Evolutionary conservation across 2,888 invertebrate species (phyloP).

Genomic region (Yponomeuta plumbellus): DNA sequence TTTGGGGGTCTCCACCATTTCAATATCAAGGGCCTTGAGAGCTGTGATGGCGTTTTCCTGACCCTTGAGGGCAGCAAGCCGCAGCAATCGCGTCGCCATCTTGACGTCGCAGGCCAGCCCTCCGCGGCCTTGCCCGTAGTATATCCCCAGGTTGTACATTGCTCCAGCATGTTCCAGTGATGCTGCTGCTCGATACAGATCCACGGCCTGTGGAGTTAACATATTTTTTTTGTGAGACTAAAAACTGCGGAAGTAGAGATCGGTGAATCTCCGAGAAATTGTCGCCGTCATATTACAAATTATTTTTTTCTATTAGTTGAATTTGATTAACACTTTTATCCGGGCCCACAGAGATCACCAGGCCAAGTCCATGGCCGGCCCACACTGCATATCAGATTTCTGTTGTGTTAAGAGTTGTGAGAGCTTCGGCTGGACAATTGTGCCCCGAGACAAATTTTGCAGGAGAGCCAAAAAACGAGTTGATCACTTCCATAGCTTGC

Average conservation of each 20-base stretch:
- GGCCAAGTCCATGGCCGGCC: too few species aligned
- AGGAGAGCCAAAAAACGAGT: too few species aligned
- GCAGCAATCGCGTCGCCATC: conserved; percentile 70
- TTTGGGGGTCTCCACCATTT: conserved; percentile 31
- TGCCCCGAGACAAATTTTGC: too few species aligned
- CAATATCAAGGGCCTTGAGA: conserved; percentile 50
- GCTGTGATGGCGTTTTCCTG: conserved; percentile 76
- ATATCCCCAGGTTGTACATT: conserved; percentile 82
- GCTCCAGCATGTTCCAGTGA: conserved; percentile 79
- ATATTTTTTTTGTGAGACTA: background rate
- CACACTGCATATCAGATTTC: too few species aligned
- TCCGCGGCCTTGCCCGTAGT: conserved; percentile 80
- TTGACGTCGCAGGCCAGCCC: conserved; percentile 67
- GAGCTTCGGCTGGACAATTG: too few species aligned
- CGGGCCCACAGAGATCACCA: too few species aligned
- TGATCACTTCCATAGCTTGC: too few species aligned
- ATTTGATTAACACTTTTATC: too few species aligned
- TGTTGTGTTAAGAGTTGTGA: too few species aligned
- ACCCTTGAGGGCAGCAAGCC: conserved; percentile 77
- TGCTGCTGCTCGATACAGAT: conserved; percentile 80
- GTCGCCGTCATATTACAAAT: too few species aligned
- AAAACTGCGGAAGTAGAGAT: background rate
- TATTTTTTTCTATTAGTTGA: too few species aligned
- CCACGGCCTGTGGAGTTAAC: conserved; percentile 75
- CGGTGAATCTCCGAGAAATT: background rate